phyloP scores from a whole-genome alignment of 2,888 invertebrate genomes.

The Noctua fimbriata region DNA sequence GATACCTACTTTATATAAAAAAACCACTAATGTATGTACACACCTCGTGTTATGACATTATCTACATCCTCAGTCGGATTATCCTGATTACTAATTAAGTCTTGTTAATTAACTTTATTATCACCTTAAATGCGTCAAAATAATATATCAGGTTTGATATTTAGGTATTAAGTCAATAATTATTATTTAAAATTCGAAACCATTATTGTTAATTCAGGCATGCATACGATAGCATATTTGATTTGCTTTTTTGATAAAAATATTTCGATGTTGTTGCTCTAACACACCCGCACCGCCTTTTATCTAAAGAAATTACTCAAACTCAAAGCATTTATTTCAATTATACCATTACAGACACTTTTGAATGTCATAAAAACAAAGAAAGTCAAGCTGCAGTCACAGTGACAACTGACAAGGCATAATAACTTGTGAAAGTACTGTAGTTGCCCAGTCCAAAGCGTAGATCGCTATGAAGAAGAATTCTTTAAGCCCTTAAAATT shows the following conservation, averaged over 20 bases:
- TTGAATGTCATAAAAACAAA: too few relatives aligned
- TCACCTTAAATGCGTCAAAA: slow-evolving; percentile 10
- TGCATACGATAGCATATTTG: not conserved
- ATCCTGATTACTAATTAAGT: slow-evolving; percentile 26
- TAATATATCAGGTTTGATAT: slow-evolving; percentile 1
- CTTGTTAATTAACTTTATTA: slow-evolving; percentile 4
- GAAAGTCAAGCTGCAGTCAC: too few relatives aligned
- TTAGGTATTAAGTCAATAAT: not conserved
- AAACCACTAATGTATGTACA: too few relatives aligned
- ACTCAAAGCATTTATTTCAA: too few relatives aligned
- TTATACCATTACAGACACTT: too few relatives aligned
- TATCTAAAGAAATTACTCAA: not conserved
- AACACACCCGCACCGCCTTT: not conserved
- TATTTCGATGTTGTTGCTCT: too few relatives aligned
- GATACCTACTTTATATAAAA: not conserved
- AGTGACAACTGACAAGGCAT: too few relatives aligned
- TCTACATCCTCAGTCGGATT: slow-evolving; percentile 28
- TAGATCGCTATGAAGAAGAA: too few relatives aligned
- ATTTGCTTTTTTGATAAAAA: too few relatives aligned
- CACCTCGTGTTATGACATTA: slow-evolving; percentile 22
- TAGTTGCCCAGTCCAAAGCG: too few relatives aligned
- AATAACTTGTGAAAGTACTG: too few relatives aligned
- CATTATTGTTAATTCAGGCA: not conserved
- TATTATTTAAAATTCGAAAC: not conserved
- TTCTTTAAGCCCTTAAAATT: too few relatives aligned